Evolutionary conservation across 2,888 invertebrate species (phyloP).

Genomic region (Tanytarsus gracilentus): DNA sequence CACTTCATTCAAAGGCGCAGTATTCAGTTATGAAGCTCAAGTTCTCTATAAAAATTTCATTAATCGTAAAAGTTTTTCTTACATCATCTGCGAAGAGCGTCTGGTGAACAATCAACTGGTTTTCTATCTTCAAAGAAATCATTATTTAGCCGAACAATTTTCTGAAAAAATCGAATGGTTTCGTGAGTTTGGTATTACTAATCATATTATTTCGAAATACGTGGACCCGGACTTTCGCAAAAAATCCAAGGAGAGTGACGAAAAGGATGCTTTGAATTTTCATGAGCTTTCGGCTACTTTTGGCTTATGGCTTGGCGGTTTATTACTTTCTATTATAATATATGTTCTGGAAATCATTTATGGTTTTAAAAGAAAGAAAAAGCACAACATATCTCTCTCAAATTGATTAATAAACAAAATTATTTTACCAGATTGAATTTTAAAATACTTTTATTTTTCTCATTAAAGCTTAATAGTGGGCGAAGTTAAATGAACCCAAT

Average conservation of each 20-base stretch:
- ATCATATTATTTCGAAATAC: not conserved
- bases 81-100: not conserved
- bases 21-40: not conserved
- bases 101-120: not conserved
- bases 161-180: not conserved
- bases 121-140: constrained; percentile 3
- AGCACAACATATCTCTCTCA: too few relatives aligned
- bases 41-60: not conserved
- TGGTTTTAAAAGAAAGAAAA: too few relatives aligned
- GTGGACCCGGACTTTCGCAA: not conserved
- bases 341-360: too few relatives aligned
- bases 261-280: not conserved
- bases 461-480: too few relatives aligned
- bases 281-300: not conserved
- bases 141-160: not conserved
- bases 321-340: too few relatives aligned
- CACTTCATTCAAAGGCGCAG: not conserved
- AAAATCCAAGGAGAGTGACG: not conserved
- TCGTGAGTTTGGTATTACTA: not conserved
- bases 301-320: too few relatives aligned
- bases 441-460: too few relatives aligned
- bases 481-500: too few relatives aligned
- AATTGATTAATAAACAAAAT: too few relatives aligned
- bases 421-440: too few relatives aligned
- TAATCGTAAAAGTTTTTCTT: not conserved